These are phyloP conservation scores for Stomorhina lunata DNA, from an alignment of 2,888 invertebrate genomes.

Conservation along the genomic window DNA sequence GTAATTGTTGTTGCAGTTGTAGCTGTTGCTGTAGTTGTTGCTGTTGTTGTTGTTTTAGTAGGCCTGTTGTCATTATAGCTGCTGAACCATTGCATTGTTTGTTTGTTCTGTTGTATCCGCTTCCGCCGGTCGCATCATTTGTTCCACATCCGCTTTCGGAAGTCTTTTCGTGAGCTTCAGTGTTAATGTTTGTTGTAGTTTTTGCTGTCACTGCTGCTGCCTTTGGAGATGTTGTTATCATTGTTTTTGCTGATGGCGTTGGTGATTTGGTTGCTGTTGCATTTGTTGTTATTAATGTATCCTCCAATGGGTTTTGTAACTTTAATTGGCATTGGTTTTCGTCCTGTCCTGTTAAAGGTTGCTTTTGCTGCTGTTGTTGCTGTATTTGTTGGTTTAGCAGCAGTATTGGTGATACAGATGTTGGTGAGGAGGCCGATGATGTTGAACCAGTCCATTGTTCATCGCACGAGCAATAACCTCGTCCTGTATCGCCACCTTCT, in stretches of 20 bases:
- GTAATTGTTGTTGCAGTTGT: slow-evolving; percentile 16
- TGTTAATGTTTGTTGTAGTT: slow-evolving; percentile 63
- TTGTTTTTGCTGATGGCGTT: slow-evolving; percentile 8
- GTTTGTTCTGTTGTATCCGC: slow-evolving; percentile 65
- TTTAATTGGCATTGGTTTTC: slow-evolving; percentile 33
- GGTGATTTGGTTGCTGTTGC: slow-evolving; percentile 20
- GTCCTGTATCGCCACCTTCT: slow-evolving; percentile 75
- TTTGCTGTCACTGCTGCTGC: no score
- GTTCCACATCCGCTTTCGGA: slow-evolving; percentile 63
- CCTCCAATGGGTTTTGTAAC: slow-evolving; percentile 2
- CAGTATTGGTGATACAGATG: slow-evolving; percentile 53
- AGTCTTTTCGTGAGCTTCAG: slow-evolving; percentile 66
- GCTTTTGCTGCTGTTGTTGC: slow-evolving; percentile 46
- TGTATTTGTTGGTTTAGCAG: slow-evolving; percentile 51
- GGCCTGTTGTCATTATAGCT: slow-evolving; percentile 36
- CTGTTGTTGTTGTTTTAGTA: slow-evolving; percentile 43
- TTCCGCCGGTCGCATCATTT: slow-evolving; percentile 64
- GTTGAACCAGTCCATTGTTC: slow-evolving; percentile 72
- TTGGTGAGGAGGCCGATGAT: slow-evolving; percentile 66
- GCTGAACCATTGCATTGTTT: slow-evolving; percentile 54
- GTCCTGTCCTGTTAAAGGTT: slow-evolving; percentile 20
- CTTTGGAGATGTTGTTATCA: neutral
- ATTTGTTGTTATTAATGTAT: slow-evolving; percentile 8
- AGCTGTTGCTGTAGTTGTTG: slow-evolving; percentile 49
- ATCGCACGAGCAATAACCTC: slow-evolving; percentile 77